A percentile compares a stretch with the other conserved stretches of the same genome.
Conservation (phyloP, 2,888 invertebrate genomes). For the Lepidocyrtoides sp. region DNA sequence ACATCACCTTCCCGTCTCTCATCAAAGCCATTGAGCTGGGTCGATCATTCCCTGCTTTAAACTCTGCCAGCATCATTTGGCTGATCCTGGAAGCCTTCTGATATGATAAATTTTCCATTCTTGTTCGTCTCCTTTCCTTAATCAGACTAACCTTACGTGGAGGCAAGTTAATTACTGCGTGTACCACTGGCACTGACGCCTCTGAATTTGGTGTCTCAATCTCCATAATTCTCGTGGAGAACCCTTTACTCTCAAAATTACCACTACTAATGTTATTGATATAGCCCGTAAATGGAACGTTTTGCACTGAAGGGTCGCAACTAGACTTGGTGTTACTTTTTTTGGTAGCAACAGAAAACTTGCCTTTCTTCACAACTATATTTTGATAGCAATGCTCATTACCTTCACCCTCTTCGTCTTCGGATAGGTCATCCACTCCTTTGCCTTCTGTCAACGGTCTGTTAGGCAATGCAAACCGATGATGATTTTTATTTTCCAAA, state of each 20-base stretch:
- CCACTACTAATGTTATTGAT: background rate
- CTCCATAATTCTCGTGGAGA: conserved; percentile 58
- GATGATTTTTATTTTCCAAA: conserved; percentile 41
- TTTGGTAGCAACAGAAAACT: conserved; percentile 57
- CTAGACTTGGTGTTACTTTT: conserved; percentile 68
- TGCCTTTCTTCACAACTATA: conserved; percentile 70
- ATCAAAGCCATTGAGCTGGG: conserved; percentile 65
- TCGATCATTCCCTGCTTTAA: conserved; percentile 79
- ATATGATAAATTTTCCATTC: conserved; percentile 78
- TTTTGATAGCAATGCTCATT: conserved; percentile 78
- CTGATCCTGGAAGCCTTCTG: conserved; percentile 83
- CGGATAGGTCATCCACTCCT: conserved; percentile 64
- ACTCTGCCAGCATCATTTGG: conserved; percentile 84
- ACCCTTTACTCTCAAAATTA: background rate
- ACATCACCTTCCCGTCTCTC: conserved; percentile 77
- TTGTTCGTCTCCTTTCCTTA: conserved; percentile 75
- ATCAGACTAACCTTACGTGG: conserved; percentile 80
- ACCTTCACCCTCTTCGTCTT: conserved; percentile 60
- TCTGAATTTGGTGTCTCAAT: conserved; percentile 22
- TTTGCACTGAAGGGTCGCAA: conserved; percentile 69
- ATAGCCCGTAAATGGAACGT: conserved; percentile 44
- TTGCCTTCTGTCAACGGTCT: conserved; percentile 72
- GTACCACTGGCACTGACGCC: conserved; percentile 78
- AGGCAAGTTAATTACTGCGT: conserved; percentile 83
- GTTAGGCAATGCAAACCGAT: conserved; percentile 22